Base-by-base conservation (phyloP, 2,888 invertebrate species). In the Gasteruption jaculator region DNA sequence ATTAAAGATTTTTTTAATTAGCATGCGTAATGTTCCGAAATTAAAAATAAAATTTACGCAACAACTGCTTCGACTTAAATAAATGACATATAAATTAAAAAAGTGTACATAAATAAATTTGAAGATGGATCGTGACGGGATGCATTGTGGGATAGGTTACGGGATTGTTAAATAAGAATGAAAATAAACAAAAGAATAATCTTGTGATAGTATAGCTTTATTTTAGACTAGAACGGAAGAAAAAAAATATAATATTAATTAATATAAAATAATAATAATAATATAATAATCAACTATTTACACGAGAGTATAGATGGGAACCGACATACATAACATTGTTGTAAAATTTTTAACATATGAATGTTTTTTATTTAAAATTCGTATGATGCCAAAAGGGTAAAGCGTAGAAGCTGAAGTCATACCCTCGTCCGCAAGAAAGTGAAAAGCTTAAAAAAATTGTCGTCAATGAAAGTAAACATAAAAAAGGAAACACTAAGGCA, bases 181-280 rank as follows among this genome's bases (percentile, higher is more conserved):
- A 45, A 43, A 54, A 42, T 46, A 58, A 59, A 61, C 52, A 47
- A 62, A 60, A 61, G 60, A 60, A 47, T 68, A 64, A 65, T 65
- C 54, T 63, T 65, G 59, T 56, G 61, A 65, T 61, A 64, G 60
- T 63, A 62, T 65, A 64, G 61, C 60, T 66, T 68, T 68, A 66
- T 65, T 67, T 65, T 66, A 68, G 68, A 68, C 68, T 68, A 68
- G 68, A 68, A 63, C 64, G 62, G 63, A 65, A 66, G 63, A 64
- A 66, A 30, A 65, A 63, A 60, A 60, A 62, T 67, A 65, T 64
- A 64, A 63, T 60, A 60, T 55, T 60, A 57, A 53, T 57, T 60
- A 55, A 54, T 57, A 56, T 53, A 57, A 58, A 56, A 55, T 57
- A 56, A 52, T 55, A 57, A 55, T 58, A 57, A 62, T 60, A 56